These are phyloP conservation scores for Eutrigla gurnardus DNA, from an alignment of 2,797 vertebrate genomes.

Conservation along the genomic window DNA sequence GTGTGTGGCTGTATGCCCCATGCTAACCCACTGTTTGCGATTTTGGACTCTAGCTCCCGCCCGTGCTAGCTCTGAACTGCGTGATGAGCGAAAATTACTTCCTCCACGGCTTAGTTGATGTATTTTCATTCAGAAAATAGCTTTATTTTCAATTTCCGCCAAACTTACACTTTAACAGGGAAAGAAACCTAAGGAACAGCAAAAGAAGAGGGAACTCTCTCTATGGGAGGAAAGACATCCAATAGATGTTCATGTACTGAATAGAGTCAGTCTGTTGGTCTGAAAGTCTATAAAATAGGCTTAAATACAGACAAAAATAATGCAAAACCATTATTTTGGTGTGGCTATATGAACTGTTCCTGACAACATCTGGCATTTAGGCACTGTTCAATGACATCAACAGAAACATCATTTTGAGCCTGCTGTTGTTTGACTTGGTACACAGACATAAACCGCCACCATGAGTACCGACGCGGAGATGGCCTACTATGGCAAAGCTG, in stretches of 20 bases:
- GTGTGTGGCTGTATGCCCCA: too few relatives aligned
- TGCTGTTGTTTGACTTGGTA: background rate
- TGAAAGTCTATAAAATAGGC: background rate
- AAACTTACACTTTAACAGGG: too few relatives aligned
- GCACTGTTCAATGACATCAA: background rate
- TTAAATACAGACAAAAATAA: background rate
- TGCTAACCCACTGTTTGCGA: too few relatives aligned
- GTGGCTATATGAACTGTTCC: background rate
- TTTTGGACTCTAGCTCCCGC: too few relatives aligned
- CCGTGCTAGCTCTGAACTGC: too few relatives aligned
- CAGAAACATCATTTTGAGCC: background rate
- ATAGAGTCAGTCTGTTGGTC: background rate
- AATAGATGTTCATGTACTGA: background rate
- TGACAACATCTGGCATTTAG: background rate
- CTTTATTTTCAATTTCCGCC: too few relatives aligned
- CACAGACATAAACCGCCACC: constrained; percentile 37
- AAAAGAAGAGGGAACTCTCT: background rate
- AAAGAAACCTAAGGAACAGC: background rate
- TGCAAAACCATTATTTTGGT: background rate
- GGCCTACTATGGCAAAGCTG: constrained; percentile 85
- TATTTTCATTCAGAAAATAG: too few relatives aligned
- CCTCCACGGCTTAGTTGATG: too few relatives aligned
- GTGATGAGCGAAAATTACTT: too few relatives aligned
- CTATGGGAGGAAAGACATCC: background rate
- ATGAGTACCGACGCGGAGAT: constrained; percentile 77